A percentile compares a stretch with the other conserved stretches of the same genome.
Evolutionary conservation across 2,113 vertebrate species (phyloP).

Genomic region (Gavia stellata): DNA sequence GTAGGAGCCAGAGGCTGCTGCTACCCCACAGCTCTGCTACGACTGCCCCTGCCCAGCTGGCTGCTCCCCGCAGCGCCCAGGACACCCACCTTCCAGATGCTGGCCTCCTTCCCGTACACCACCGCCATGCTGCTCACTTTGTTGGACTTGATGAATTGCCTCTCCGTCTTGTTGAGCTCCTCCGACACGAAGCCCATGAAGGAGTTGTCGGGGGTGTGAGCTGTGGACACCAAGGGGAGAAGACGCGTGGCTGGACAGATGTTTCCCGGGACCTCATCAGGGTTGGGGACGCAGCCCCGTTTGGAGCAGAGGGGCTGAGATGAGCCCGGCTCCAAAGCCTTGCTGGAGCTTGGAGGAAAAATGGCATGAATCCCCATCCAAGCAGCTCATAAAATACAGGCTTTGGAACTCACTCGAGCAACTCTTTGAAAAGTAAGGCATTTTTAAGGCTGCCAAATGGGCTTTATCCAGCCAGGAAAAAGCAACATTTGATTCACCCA

Average conservation of each 20-base stretch:
- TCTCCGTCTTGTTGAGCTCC: slow-evolving; percentile 89
- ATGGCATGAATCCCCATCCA: not conserved
- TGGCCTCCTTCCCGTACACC: slow-evolving; percentile 93
- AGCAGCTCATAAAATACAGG: not conserved
- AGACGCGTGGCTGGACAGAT: not conserved
- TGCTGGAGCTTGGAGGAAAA: not conserved
- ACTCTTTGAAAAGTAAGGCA: not conserved
- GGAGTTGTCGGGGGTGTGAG: slow-evolving; percentile 97
- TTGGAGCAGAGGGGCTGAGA: not conserved
- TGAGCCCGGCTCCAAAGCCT: fast-evolving
- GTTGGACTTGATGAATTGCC: slow-evolving; percentile 78
- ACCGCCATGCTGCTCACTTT: slow-evolving; percentile 94
- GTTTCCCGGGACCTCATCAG: not conserved
- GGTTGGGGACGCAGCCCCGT: fast-evolving
- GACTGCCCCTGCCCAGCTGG: not conserved
- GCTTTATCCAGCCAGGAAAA: not conserved
- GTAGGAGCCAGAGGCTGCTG: not conserved
- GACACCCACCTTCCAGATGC: slow-evolving; percentile 93
- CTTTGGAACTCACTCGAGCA: fast-evolving
- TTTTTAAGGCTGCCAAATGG: not conserved
- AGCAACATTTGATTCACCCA: not conserved
- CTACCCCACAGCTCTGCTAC: not conserved
- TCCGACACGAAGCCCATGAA: slow-evolving; percentile 98
- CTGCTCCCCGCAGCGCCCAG: fast-evolving
- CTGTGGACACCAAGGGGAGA: slow-evolving; percentile 66